These are phyloP conservation scores for Sphaerophoria taeniata DNA, from an alignment of 2,888 invertebrate genomes.

Conservation along the genomic window DNA sequence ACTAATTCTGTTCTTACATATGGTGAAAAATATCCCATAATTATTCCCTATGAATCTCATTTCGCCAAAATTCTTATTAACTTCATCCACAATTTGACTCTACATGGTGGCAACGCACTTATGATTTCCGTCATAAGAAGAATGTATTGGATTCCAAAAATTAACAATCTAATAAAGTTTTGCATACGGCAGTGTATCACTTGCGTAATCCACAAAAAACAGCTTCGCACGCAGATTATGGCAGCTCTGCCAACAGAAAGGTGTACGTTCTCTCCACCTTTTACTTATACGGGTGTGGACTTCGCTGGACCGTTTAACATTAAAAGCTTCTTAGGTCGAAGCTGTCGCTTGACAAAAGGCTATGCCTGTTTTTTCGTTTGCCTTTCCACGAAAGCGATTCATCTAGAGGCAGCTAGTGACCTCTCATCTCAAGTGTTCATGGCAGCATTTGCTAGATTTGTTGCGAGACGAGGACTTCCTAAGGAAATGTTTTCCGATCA, in stretches of 20 bases:
- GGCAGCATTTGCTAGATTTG: conserved; percentile 18
- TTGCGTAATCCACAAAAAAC: no score
- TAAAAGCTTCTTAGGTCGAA: conserved; percentile 13
- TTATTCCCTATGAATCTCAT: no score
- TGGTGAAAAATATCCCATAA: not conserved
- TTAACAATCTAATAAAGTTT: not conserved
- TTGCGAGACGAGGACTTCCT: conserved; percentile 2
- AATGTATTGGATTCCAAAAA: not conserved
- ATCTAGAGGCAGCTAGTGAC: not conserved
- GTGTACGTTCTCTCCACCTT: no score
- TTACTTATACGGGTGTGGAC: no score
- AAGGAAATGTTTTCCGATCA: no score
- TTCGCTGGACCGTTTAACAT: conserved; percentile 30
- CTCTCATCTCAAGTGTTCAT: not conserved
- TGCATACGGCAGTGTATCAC: no score
- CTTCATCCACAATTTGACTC: no score
- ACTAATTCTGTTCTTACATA: not conserved
- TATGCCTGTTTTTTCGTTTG: conserved; percentile 39
- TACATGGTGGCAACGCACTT: no score
- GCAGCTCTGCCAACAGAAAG: no score
- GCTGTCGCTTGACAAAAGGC: conserved; percentile 27
- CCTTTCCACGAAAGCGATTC: conserved; percentile 26
- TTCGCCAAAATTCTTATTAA: not conserved
- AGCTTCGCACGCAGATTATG: no score
- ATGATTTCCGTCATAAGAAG: not conserved